Conservation (phyloP, 2,113 vertebrate species). For the Heteronetta atricapilla region DNA sequence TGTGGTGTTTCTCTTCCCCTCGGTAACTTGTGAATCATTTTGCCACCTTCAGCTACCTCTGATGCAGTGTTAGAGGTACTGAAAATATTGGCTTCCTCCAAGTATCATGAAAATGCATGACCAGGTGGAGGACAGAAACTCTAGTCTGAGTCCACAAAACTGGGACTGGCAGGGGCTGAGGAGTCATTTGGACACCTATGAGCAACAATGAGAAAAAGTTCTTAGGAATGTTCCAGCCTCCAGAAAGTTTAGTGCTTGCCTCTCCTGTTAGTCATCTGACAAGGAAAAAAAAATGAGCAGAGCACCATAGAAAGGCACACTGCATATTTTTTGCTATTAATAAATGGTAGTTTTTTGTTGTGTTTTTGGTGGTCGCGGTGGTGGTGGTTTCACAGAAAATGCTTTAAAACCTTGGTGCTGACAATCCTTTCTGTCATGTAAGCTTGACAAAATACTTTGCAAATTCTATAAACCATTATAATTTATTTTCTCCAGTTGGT, state of each 20-base stretch:
- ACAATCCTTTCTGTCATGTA: background rate
- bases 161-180: background rate
- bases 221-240: background rate
- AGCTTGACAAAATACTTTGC: background rate
- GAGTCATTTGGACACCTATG: background rate
- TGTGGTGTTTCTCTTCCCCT: background rate
- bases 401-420: background rate
- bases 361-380: background rate
- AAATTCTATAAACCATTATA: background rate
- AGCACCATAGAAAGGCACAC: background rate
- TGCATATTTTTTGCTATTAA: background rate
- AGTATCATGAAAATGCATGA: background rate
- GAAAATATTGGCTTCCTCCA: background rate
- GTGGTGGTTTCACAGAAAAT: background rate
- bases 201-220: background rate
- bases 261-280: background rate
- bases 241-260: background rate
- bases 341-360: background rate
- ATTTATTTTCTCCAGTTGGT: background rate
- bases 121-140: background rate
- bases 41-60: background rate
- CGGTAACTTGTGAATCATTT: background rate
- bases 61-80: rapidly evolving
- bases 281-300: background rate
- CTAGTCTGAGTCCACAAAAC: too few relatives aligned